These are phyloP conservation scores for Drosophila bocqueti DNA, from an alignment of 1,140 invertebrate genomes.

Conservation along the genomic window DNA sequence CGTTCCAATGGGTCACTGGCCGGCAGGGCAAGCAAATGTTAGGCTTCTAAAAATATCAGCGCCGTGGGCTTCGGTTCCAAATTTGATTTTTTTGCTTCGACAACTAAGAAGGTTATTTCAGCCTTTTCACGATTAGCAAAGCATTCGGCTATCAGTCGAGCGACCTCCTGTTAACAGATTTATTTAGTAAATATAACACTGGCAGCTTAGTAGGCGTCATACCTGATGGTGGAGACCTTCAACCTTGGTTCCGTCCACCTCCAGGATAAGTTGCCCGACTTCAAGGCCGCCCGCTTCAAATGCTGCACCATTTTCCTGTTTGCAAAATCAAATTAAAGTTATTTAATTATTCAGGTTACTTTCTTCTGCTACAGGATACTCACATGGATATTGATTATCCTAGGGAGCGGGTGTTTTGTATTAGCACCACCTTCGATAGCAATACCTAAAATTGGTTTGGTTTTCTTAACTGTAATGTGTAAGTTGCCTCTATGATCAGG, in stretches of 20 bases:
- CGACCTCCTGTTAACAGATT: slow-evolving; percentile 89
- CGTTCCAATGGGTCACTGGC: slow-evolving; percentile 89
- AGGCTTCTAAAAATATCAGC: slow-evolving; percentile 94
- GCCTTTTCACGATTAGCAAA: slow-evolving; percentile 93
- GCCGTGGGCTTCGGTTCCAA: slow-evolving; percentile 94
- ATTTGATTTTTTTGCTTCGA: slow-evolving; percentile 95
- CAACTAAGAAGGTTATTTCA: slow-evolving; percentile 95
- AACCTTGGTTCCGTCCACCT: slow-evolving; percentile 95
- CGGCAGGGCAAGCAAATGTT: slow-evolving; percentile 93
- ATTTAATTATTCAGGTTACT: neutral
- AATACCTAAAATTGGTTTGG: slow-evolving; percentile 96
- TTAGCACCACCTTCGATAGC: slow-evolving; percentile 98
- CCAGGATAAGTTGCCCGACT: slow-evolving; percentile 96
- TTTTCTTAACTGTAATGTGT: slow-evolving; percentile 94
- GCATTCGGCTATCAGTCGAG: slow-evolving; percentile 94
- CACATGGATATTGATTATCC: slow-evolving; percentile 98
- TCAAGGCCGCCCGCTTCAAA: slow-evolving; percentile 95
- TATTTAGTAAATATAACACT: no score
- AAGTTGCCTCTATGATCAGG: slow-evolving; percentile 94
- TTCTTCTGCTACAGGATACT: slow-evolving; percentile 51
- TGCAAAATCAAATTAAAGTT: neutral
- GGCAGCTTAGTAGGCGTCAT: neutral
- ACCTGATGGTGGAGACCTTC: slow-evolving; percentile 90
- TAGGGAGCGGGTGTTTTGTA: slow-evolving; percentile 96
- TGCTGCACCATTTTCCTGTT: slow-evolving; percentile 96